Evolutionary conservation across 2,113 vertebrate species (phyloP).

Genomic region (Eclectus roratus): DNA sequence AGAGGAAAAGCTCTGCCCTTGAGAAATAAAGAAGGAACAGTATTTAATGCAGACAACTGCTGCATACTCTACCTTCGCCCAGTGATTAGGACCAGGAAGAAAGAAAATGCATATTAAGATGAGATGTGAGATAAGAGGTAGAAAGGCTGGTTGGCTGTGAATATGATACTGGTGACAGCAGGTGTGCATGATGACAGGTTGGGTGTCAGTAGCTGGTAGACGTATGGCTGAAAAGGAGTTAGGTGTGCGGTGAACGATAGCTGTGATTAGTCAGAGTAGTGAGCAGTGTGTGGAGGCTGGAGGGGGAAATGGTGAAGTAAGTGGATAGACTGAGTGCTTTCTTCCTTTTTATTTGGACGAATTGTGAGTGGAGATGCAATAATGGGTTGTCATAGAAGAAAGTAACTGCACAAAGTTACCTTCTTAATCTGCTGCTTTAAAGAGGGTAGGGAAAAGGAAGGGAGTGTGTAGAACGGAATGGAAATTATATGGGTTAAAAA

Average conservation of each 20-base stretch:
- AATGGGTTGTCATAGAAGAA: neutral
- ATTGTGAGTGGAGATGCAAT: neutral
- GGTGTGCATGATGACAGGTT: fast-evolving
- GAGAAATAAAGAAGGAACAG: neutral
- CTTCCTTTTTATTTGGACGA: neutral
- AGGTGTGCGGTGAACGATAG: fast-evolving
- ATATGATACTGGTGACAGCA: neutral
- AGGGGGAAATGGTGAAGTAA: neutral
- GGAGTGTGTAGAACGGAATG: neutral
- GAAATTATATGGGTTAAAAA: neutral
- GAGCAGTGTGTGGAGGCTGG: neutral
- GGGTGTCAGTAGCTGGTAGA: neutral
- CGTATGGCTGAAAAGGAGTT: neutral
- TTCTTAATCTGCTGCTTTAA: neutral
- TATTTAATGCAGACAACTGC: neutral
- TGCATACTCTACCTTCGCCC: neutral
- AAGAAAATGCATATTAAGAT: neutral
- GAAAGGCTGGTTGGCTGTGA: neutral
- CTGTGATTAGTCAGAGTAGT: neutral
- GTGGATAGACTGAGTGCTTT: neutral
- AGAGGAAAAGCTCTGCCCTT: neutral
- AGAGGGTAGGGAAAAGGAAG: neutral
- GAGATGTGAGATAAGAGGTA: neutral
- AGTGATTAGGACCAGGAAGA: neutral
- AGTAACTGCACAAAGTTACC: neutral